A percentile compares a stretch with the other conserved stretches of the same genome.
phyloP scores from a whole-genome alignment of 2,797 vertebrate species.

The Cuniculus paca region DNA sequence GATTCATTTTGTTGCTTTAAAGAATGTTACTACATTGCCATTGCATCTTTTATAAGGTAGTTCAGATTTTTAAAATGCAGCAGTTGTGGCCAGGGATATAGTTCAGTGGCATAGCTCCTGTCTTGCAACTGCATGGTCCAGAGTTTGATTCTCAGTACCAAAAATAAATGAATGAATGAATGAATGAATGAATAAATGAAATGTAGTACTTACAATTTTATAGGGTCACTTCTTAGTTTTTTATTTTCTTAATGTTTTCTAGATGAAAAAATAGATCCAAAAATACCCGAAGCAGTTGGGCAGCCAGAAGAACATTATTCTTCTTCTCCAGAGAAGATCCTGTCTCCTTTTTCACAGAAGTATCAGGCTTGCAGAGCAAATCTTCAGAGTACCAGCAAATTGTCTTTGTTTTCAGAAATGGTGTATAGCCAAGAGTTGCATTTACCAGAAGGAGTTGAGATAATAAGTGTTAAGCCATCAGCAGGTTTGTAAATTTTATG shows the following conservation, averaged over 20 bases:
- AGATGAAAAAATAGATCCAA: slow-evolving; percentile 86
- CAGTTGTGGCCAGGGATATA: neutral
- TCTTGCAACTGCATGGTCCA: no score
- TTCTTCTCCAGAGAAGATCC: slow-evolving; percentile 90
- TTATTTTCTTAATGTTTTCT: slow-evolving; percentile 70
- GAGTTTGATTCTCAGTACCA: no score
- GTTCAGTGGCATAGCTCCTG: no score
- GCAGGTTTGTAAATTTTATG: slow-evolving; percentile 92
- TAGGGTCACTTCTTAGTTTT: neutral
- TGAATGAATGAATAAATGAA: neutral
- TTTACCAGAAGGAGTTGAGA: slow-evolving; percentile 95
- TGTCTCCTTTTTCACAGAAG: slow-evolving; percentile 90
- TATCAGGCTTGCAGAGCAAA: slow-evolving; percentile 93
- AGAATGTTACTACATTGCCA: neutral
- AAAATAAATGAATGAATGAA: no score
- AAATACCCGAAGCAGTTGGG: slow-evolving; percentile 77
- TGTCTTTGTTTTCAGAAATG: slow-evolving; percentile 92
- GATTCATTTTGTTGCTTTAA: slow-evolving; percentile 37
- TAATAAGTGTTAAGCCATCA: slow-evolving; percentile 95
- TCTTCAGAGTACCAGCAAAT: slow-evolving; percentile 95
- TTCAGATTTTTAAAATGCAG: slow-evolving; percentile 38
- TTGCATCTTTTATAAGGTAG: slow-evolving; percentile 34
- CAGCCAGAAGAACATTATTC: slow-evolving; percentile 85
- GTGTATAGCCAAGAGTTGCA: slow-evolving; percentile 95
- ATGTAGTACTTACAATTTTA: neutral